These are phyloP conservation scores for Muscicapa comitata DNA, from an alignment of 2,797 vertebrate genomes.

Conservation along the genomic window DNA sequence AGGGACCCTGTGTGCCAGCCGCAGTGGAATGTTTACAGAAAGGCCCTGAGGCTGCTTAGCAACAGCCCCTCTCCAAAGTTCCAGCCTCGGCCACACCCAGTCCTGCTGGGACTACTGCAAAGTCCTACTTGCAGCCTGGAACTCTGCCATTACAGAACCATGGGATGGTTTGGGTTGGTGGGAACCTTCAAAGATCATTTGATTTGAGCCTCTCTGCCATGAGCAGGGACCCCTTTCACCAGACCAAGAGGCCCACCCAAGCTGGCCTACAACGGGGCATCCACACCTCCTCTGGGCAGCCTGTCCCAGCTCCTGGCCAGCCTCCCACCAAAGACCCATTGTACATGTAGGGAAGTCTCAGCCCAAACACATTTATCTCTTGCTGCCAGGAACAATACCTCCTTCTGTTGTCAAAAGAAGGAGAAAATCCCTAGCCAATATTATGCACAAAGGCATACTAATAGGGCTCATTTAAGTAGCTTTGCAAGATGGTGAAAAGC, in stretches of 20 bases:
- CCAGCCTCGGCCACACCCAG: not conserved
- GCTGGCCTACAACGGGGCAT: not conserved
- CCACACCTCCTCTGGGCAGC: not conserved
- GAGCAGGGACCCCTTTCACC: not conserved
- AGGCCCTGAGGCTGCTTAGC: not conserved
- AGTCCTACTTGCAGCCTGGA: not conserved
- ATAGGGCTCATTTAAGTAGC: not conserved
- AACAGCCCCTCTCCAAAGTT: not conserved
- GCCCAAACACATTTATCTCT: not conserved
- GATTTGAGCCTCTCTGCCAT: rapidly evolving
- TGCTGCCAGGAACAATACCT: not conserved
- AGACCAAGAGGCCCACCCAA: not conserved
- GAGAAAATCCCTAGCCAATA: not conserved
- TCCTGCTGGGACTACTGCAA: rapidly evolving
- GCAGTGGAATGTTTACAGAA: not conserved
- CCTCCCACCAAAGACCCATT: not conserved
- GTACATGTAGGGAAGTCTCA: rapidly evolving
- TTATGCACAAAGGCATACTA: not conserved
- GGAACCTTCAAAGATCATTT: not conserved
- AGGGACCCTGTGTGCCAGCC: not conserved
- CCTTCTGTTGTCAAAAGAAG: not conserved
- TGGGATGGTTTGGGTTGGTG: not conserved
- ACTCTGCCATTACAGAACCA: too few species aligned
- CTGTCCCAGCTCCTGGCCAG: not conserved
- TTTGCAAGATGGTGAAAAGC: not conserved